Base-by-base conservation (phyloP, 2,113 vertebrate genomes). In the Bubalus kerabau region DNA sequence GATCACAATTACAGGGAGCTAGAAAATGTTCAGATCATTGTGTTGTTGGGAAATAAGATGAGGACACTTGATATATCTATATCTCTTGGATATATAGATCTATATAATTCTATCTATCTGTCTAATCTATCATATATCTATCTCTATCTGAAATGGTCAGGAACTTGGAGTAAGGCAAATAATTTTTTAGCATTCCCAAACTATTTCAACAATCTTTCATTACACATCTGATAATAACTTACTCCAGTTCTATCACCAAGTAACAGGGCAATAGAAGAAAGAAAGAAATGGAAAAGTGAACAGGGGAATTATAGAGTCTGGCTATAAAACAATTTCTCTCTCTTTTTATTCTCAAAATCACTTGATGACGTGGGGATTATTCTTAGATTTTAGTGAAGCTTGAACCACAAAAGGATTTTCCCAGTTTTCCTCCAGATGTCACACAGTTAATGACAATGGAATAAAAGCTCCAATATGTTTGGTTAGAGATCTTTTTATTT, bases 1-100 rank as follows among this genome's bases (percentile, higher is more conserved):
- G 52, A 93, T 67, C 95, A 84, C 28, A 87, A 7, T 87, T 23
- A 76, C 8, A 90, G 85, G 57, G 90, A 97, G 36, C 26, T 87
- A 17, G 0, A 0, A 74, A 78, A 16, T 97, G 30, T 92, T 26
- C 56, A 98, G 91, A 54, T 26, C 46, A 93, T 95, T 96, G 56
- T 26, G 8, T 94, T 30, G 6, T 82, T 85, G 82, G n/a, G 76
- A 82, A 95, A 26, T 60, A 97, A 84, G 80, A 28, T 28, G 36
- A 60, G 14, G 52, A 57, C 6, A 17, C 14, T 62, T 56, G 60
- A 15, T 46, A 17, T 24, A 13, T 60, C 32, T 60, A 15, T 80
- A 7, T 43, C 48, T 46, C 5, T 43, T 50, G 12, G 36, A 28
- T 64, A 2, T 21, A 32, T 23, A 52, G 57, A 56, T 57, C 81